Conservation (phyloP, 1,140 invertebrate species). For the Anoplophora glabripennis region DNA sequence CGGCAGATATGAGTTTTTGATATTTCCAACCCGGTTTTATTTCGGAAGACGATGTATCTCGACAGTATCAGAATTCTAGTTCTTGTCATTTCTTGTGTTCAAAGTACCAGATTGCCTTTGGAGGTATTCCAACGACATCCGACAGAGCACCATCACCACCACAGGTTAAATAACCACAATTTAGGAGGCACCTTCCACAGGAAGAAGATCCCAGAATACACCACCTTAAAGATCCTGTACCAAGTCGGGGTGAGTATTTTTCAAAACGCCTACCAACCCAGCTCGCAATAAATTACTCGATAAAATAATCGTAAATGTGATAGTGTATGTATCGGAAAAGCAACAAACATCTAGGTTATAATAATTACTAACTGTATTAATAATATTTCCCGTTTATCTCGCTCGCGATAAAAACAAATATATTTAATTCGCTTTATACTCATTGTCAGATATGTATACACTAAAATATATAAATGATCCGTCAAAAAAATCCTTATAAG, state of each 20-base stretch:
- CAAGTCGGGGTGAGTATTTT: constrained; percentile 44
- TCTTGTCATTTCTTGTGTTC: constrained; percentile 30
- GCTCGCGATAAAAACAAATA: neutral
- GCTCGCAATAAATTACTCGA: no score
- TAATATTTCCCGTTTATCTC: neutral
- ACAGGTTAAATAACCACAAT: constrained; percentile 29
- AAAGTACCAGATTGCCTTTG: constrained; percentile 37
- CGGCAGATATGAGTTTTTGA: neutral
- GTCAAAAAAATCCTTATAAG: no score
- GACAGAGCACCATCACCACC: constrained; percentile 35
- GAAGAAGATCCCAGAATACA: constrained; percentile 32
- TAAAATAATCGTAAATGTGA: no score
- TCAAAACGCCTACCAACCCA: no score
- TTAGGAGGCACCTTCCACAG: constrained; percentile 23
- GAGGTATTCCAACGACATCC: constrained; percentile 43
- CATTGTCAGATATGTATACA: no score
- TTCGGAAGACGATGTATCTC: constrained; percentile 22
- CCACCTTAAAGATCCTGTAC: constrained; percentile 38
- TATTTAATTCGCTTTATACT: neutral
- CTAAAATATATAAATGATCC: no score
- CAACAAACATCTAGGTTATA: neutral
- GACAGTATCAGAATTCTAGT: constrained; percentile 34
- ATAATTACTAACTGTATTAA: neutral
- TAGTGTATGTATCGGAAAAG: neutral
- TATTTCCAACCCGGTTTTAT: neutral